Evolutionary conservation across 2,888 invertebrate genomes (phyloP).

Genomic region (Tanytarsus gracilentus): DNA sequence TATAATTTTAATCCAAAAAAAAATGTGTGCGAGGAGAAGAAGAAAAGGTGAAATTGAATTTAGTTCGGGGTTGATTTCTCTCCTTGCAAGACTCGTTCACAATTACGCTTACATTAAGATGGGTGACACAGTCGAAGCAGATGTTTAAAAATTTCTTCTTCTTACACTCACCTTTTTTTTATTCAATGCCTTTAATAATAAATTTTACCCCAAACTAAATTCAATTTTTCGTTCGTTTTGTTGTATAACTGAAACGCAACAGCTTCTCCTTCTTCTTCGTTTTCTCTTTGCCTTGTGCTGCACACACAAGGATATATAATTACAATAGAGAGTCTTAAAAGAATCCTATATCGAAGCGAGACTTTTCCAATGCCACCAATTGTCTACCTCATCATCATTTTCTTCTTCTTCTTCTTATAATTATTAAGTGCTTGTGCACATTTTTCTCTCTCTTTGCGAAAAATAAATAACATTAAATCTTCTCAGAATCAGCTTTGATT

Average conservation of each 20-base stretch:
- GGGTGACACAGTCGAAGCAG: conserved; percentile 27
- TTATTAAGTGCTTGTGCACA: neutral
- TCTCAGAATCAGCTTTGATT: conserved; percentile 23
- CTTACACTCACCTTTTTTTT: conserved; percentile 17
- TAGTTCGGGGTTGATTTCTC: neutral
- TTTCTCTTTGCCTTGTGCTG: neutral
- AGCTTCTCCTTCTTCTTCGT: conserved; percentile 1
- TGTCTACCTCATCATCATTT: conserved; percentile 6
- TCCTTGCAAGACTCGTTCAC: conserved; percentile 5
- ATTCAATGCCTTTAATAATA: conserved; percentile 28
- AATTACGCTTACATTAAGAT: neutral
- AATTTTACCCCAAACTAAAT: conserved; percentile 12
- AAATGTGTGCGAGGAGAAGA: neutral
- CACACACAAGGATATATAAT: no score
- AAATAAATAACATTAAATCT: conserved; percentile 13
- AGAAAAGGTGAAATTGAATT: neutral
- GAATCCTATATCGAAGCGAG: no score
- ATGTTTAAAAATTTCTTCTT: conserved; percentile 23
- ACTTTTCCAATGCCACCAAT: no score
- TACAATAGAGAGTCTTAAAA: no score
- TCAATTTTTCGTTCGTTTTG: neutral
- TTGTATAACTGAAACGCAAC: conserved; percentile 16
- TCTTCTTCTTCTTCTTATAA: neutral
- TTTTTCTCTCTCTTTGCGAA: conserved; percentile 9
- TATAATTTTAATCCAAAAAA: conserved; percentile 13